Percentiles rank a stretch among this genome's conserved stretches.
phyloP scores from a whole-genome alignment of 1,140 invertebrate species.

The Psilanteris sp. region DNA sequence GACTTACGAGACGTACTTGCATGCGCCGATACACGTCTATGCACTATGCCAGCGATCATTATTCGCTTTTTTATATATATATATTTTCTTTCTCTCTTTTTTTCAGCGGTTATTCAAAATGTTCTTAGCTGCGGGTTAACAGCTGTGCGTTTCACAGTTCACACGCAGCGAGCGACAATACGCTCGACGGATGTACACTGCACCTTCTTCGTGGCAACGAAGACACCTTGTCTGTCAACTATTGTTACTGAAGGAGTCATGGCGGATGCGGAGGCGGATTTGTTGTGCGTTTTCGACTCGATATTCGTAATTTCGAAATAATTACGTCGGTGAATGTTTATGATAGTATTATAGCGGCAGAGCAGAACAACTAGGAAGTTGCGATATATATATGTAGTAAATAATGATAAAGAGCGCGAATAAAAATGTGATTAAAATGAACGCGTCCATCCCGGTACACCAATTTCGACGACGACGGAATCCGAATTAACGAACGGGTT shows the following conservation, averaged over 20 bases:
- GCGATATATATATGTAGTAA: too few species aligned
- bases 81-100: too few species aligned
- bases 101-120: conserved; percentile 64
- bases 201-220: conserved; percentile 35
- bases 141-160: conserved; percentile 70
- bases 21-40: conserved; percentile 31
- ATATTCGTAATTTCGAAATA: conserved; percentile 21
- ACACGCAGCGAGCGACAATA: conserved; percentile 53
- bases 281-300: background rate
- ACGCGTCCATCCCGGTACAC: too few species aligned
- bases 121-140: conserved; percentile 73
- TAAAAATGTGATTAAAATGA: too few species aligned
- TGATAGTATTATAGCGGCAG: too few species aligned
- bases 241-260: conserved; percentile 35
- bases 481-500: too few species aligned
- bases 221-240: conserved; percentile 58
- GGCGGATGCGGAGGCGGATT: conserved; percentile 43
- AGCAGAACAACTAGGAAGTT: too few species aligned
- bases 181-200: conserved; percentile 49
- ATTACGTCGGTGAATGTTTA: background rate
- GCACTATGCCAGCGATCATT: conserved; percentile 50
- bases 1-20: background rate
- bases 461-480: too few species aligned
- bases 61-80: too few species aligned
- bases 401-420: too few species aligned